Conservation (phyloP, 2,888 invertebrate species). For the Holacanthella duospinosa region DNA sequence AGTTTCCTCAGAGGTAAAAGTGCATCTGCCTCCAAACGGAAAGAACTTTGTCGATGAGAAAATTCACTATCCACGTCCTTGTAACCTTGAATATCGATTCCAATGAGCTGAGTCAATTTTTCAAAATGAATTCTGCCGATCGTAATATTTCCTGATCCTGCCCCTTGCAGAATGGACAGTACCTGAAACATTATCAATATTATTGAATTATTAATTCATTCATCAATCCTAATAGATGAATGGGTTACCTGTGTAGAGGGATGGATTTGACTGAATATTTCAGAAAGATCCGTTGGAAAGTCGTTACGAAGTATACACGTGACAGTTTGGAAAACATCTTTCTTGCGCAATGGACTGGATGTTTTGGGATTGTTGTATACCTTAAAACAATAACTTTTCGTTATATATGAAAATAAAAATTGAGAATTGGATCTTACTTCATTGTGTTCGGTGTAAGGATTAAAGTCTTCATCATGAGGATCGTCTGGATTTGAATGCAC, state of each 20-base stretch:
- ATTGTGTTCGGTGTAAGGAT: slow-evolving; percentile 33
- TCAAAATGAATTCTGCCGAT: slow-evolving; percentile 45
- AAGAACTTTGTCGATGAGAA: not conserved
- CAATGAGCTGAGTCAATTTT: slow-evolving; percentile 47
- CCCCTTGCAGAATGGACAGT: slow-evolving; percentile 50
- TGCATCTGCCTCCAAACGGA: slow-evolving; percentile 23
- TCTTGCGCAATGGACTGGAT: slow-evolving; percentile 3
- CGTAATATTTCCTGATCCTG: slow-evolving; percentile 45
- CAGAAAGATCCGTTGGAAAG: slow-evolving; percentile 6
- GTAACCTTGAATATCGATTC: slow-evolving; percentile 53
- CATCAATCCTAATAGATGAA: not conserved
- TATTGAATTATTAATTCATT: not conserved
- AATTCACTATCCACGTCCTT: slow-evolving; percentile 8
- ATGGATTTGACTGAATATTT: slow-evolving; percentile 14
- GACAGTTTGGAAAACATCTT: slow-evolving; percentile 22
- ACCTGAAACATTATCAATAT: slow-evolving; percentile 34
- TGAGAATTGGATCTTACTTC: slow-evolving; percentile 22
- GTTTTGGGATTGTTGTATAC: slow-evolving; percentile 26
- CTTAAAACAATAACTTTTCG: slow-evolving; percentile 11
- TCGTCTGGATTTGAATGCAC: slow-evolving; percentile 16
- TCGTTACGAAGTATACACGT: slow-evolving; percentile 31
- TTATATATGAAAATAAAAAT: no score
- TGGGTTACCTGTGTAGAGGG: slow-evolving; percentile 22
- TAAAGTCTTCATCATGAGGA: slow-evolving; percentile 24
- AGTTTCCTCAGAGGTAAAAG: slow-evolving; percentile 18